phyloP scores from a whole-genome alignment of 2,888 invertebrate species.

The Sipha maydis region DNA sequence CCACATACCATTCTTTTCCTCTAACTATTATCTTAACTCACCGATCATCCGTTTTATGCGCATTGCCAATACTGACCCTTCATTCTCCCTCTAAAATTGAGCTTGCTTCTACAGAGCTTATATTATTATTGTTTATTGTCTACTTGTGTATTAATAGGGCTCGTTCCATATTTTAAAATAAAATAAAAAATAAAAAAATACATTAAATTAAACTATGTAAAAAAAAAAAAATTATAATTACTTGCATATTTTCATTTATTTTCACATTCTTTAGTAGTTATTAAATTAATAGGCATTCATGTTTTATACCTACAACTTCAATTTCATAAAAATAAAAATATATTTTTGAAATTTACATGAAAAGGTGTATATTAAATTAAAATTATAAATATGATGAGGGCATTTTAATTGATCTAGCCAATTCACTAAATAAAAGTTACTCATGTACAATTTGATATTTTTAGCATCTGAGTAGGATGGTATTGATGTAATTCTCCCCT shows the following conservation, averaged over 20 bases:
- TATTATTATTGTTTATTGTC: too few relatives aligned
- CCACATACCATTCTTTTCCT: too few relatives aligned
- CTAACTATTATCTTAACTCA: too few relatives aligned
- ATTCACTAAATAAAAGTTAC: background rate
- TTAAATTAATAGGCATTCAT: background rate
- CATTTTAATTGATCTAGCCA: conserved; percentile 29
- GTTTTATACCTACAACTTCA: background rate
- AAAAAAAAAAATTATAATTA: background rate
- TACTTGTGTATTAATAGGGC: too few relatives aligned
- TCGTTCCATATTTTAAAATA: too few relatives aligned
- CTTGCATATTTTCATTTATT: conserved; percentile 8
- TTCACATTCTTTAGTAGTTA: background rate
- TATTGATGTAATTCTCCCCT: conserved; percentile 46
- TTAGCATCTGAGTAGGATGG: conserved; percentile 51
- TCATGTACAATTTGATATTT: conserved; percentile 45
- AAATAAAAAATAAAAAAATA: too few relatives aligned
- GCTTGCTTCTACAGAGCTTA: too few relatives aligned
- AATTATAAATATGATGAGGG: background rate
- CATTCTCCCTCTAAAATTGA: too few relatives aligned
- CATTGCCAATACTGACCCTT: too few relatives aligned
- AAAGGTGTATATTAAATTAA: background rate
- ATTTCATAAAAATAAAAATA: background rate
- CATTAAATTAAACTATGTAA: too few relatives aligned
- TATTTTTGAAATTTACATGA: background rate
- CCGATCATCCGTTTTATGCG: too few relatives aligned